Evolutionary conservation across 2,113 vertebrate species (phyloP).

Genomic region (Centropus bengalensis): DNA sequence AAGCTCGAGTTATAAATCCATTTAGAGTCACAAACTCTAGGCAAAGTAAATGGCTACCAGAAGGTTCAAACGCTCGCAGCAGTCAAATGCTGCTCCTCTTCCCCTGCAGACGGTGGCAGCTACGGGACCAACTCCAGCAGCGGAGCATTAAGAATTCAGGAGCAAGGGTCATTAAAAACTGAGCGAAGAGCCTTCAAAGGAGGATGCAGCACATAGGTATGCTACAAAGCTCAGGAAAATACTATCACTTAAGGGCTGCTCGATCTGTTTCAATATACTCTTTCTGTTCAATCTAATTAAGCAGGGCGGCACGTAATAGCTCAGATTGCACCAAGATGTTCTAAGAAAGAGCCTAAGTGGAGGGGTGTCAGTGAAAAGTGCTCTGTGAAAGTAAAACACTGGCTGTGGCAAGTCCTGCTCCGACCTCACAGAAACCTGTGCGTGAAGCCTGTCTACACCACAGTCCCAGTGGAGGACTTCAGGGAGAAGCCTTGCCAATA

Average conservation of each 20-base stretch:
- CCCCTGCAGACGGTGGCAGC: neutral
- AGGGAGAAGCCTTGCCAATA: conserved; percentile 1
- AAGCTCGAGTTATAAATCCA: conserved; percentile 44
- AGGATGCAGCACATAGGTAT: neutral
- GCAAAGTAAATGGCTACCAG: neutral
- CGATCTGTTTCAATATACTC: neutral
- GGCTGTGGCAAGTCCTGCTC: neutral
- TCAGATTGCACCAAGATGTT: neutral
- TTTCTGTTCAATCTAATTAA: neutral
- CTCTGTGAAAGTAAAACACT: neutral
- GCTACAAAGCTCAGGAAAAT: neutral
- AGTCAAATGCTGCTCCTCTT: neutral
- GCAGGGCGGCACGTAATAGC: neutral
- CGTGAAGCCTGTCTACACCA: neutral
- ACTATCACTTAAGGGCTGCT: neutral
- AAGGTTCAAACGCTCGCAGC: neutral
- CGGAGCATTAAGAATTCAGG: neutral
- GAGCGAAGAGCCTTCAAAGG: neutral
- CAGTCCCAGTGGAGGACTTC: neutral
- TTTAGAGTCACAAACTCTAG: neutral
- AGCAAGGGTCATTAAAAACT: neutral
- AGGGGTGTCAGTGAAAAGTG: neutral
- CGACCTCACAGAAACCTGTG: neutral
- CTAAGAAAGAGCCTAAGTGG: neutral
- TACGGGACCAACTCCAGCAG: neutral